Conservation (phyloP, 2,113 vertebrate genomes). For the Dascyllus trimaculatus region DNA sequence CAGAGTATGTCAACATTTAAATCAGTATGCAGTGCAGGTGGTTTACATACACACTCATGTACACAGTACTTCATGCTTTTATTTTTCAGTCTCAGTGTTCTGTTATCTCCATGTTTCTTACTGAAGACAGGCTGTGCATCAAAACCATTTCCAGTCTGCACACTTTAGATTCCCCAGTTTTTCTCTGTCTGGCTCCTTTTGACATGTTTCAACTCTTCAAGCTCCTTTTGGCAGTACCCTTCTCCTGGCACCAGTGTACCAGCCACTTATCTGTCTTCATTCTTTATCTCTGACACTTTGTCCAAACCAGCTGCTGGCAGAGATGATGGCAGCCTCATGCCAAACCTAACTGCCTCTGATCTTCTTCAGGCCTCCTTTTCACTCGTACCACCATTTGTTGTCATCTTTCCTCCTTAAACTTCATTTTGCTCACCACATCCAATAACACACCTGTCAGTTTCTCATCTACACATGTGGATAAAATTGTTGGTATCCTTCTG, state of each 20-base stretch:
- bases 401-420: neutral
- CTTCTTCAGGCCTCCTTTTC: neutral
- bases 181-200: constrained; percentile 8
- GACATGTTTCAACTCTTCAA: constrained; percentile 11
- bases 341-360: constrained; percentile 30
- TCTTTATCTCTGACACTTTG: constrained; percentile 34
- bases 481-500: too few species aligned
- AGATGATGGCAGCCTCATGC: neutral
- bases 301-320: constrained; percentile 40
- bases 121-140: neutral
- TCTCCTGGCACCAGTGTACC: constrained; percentile 28
- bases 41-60: neutral
- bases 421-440: neutral
- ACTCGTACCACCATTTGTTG: neutral
- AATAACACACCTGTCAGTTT: constrained; percentile 23
- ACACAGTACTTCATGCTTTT: neutral
- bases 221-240: constrained; percentile 10
- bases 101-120: neutral
- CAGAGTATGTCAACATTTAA: constrained; percentile 84
- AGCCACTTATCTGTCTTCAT: constrained; percentile 38
- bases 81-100: neutral
- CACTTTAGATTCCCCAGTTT: constrained; percentile 24
- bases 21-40: neutral
- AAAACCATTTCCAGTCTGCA: neutral
- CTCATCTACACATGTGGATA: neutral